These are phyloP conservation scores for Aspidiotus destructor DNA, from an alignment of 2,888 invertebrate genomes.

Conservation along the genomic window DNA sequence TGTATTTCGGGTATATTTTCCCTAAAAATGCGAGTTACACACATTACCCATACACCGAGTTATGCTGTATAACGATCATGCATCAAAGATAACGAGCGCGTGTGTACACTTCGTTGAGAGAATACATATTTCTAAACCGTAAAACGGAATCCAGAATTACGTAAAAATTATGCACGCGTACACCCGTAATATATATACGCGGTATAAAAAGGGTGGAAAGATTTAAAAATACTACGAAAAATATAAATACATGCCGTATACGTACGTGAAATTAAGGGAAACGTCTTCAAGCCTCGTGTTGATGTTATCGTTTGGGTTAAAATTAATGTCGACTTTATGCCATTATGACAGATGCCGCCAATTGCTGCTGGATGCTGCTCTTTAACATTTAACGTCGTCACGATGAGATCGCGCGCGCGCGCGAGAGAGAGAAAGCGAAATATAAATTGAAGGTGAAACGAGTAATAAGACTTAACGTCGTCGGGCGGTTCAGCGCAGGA, in stretches of 20 bases:
- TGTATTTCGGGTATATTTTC: conserved; percentile 1
- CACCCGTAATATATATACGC: not conserved
- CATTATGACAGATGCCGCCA: conserved; percentile 31
- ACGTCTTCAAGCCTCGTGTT: not conserved
- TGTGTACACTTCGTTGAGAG: not conserved
- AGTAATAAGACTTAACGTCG: no score
- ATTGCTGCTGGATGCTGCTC: conserved; percentile 9
- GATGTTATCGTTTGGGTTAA: conserved; percentile 25
- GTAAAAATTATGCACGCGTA: conserved; percentile 6
- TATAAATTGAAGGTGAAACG: no score
- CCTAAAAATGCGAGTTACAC: not conserved
- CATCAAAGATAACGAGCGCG: conserved; percentile 13
- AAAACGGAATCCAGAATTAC: conserved; percentile 12
- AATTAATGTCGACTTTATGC: conserved; percentile 31
- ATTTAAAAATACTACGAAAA: not conserved
- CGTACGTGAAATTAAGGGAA: conserved; percentile 1
- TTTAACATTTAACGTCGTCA: not conserved
- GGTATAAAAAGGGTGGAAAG: not conserved
- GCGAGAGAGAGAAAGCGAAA: not conserved
- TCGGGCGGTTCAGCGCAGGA: no score
- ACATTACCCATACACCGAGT: not conserved
- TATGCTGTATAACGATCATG: not conserved
- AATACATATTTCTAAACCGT: conserved; percentile 5
- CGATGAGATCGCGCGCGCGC: conserved; percentile 2
- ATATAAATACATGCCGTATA: not conserved